Percentiles rank a stretch among this genome's conserved stretches.
Conservation (phyloP, 2,113 vertebrate species). For the Atherinomorus stipes region DNA sequence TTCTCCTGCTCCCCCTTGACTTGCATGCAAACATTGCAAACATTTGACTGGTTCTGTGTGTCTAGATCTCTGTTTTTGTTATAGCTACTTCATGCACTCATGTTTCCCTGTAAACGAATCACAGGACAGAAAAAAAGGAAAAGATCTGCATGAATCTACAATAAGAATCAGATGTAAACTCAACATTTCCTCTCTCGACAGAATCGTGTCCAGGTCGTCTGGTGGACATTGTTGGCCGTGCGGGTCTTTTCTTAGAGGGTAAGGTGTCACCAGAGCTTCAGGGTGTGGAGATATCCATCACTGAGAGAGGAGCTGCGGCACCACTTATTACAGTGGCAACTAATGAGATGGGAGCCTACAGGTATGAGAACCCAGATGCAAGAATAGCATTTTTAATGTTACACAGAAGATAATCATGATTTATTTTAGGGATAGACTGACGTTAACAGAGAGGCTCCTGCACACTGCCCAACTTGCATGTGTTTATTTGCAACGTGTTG, state of each 20-base stretch:
- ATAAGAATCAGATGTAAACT: too few relatives aligned
- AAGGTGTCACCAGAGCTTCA: conserved; percentile 90
- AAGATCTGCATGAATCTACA: neutral
- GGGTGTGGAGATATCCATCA: conserved; percentile 95
- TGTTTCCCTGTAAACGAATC: neutral
- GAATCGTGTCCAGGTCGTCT: conserved; percentile 94
- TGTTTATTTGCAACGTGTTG: too few relatives aligned
- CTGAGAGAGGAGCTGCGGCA: conserved; percentile 85
- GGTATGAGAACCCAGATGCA: conserved; percentile 75
- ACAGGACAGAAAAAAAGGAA: neutral
- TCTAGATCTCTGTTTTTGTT: too few relatives aligned
- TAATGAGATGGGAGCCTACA: conserved; percentile 90
- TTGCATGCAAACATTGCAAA: neutral
- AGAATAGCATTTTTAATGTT: neutral
- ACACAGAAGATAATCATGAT: neutral
- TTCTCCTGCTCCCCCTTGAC: neutral
- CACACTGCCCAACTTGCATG: too few relatives aligned
- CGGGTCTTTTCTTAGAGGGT: conserved; percentile 94
- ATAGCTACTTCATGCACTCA: neutral
- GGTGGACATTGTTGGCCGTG: conserved; percentile 92
- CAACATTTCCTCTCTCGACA: conserved; percentile 52
- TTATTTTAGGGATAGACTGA: too few relatives aligned
- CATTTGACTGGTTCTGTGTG: neutral
- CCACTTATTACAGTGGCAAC: conserved; percentile 92
- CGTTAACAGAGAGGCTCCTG: too few relatives aligned